Evolutionary conservation across 2,797 vertebrate species (phyloP).

Genomic region (Pseudomugil gertrudae): DNA sequence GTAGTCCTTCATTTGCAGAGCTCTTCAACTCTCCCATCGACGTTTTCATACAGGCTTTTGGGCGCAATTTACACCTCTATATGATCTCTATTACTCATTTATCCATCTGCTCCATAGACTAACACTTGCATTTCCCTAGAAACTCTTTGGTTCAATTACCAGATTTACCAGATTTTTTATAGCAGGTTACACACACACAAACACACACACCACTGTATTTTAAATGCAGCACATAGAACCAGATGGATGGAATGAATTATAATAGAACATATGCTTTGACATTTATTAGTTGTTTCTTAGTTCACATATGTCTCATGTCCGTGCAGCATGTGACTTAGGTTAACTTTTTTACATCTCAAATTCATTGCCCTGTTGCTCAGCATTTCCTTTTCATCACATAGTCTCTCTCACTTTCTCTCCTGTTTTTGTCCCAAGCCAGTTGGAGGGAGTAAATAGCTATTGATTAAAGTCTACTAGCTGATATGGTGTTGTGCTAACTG

Average conservation of each 20-base stretch:
- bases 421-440: slow-evolving; percentile 61
- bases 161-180: slow-evolving; percentile 51
- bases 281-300: slow-evolving; percentile 72
- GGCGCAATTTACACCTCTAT: slow-evolving; percentile 26
- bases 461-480: slow-evolving; percentile 69
- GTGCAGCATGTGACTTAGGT: slow-evolving; percentile 44
- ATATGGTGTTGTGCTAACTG: slow-evolving; percentile 58
- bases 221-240: slow-evolving; percentile 34
- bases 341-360: slow-evolving; percentile 55
- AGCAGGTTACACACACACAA: slow-evolving; percentile 26
- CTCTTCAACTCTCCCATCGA: slow-evolving; percentile 37
- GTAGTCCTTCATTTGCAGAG: slow-evolving; percentile 52
- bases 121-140: slow-evolving; percentile 21
- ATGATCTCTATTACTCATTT: slow-evolving; percentile 28
- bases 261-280: slow-evolving; percentile 62
- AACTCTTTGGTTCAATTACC: slow-evolving; percentile 28
- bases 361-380: slow-evolving; percentile 74
- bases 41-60: slow-evolving; percentile 28
- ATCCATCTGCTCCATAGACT: slow-evolving; percentile 22
- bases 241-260: slow-evolving; percentile 77
- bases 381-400: slow-evolving; percentile 60
- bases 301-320: slow-evolving; percentile 72
- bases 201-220: slow-evolving; percentile 16
- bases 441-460: slow-evolving; percentile 78
- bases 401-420: slow-evolving; percentile 15